Evolutionary conservation across 2,888 invertebrate species (phyloP).

Genomic region (Zootermopsis nevadensis): DNA sequence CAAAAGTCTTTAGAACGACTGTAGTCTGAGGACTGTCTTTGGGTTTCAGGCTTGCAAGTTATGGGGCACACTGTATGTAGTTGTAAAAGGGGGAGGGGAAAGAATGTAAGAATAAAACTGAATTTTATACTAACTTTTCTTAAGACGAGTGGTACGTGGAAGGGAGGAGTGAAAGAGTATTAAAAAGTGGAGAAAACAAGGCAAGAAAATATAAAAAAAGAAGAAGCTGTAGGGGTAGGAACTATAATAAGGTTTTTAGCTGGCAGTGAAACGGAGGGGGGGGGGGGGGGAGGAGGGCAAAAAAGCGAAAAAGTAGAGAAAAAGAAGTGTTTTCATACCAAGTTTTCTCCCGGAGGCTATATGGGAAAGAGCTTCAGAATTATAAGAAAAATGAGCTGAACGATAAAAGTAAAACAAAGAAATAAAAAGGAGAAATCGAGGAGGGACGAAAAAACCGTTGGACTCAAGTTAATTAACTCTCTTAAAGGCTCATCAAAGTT

Average conservation of each 20-base stretch:
- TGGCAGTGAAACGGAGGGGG: conserved; percentile 41
- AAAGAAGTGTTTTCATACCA: conserved; percentile 48
- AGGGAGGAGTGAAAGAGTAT: conserved; percentile 43
- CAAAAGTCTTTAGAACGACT: too few relatives aligned
- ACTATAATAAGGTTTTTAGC: conserved; percentile 49
- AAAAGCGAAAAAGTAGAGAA: conserved; percentile 38
- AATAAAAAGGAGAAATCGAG: conserved; percentile 3
- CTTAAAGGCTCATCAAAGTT: conserved; percentile 48
- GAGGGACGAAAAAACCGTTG: conserved; percentile 11
- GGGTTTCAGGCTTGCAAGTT: neutral
- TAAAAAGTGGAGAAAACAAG: conserved; percentile 47
- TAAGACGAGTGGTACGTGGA: conserved; percentile 30
- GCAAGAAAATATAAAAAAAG: too few relatives aligned
- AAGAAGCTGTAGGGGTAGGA: conserved; percentile 32
- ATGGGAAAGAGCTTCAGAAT: conserved; percentile 35
- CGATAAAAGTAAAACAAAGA: conserved; percentile 37
- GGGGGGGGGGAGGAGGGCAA: neutral
- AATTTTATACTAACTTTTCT: conserved; percentile 47
- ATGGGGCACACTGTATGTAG: conserved; percentile 6
- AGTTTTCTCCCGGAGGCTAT: conserved; percentile 44
- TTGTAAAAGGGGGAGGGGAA: conserved; percentile 20
- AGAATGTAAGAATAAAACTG: conserved; percentile 15
- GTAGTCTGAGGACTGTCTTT: too few relatives aligned
- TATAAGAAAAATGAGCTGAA: conserved; percentile 26
- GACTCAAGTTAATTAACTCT: conserved; percentile 48